Conservation (phyloP, 2,797 vertebrate genomes). For the Schizothorax lantsangensis region DNA sequence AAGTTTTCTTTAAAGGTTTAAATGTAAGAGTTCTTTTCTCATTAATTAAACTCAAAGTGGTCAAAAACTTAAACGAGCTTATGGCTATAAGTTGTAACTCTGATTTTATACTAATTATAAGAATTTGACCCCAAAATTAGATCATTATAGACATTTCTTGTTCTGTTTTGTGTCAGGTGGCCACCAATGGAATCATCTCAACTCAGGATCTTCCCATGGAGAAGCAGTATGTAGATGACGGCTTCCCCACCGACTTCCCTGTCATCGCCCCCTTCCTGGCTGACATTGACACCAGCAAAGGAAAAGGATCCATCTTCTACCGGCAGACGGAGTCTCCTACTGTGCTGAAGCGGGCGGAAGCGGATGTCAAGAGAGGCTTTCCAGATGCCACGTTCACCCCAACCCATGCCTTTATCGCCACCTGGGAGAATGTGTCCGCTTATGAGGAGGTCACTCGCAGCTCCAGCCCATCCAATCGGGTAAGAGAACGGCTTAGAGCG, state of each 20-base stretch:
- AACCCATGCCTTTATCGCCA: conserved; percentile 83
- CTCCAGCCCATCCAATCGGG: conserved; percentile 76
- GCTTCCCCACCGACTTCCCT: conserved; percentile 94
- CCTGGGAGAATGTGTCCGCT: conserved; percentile 91
- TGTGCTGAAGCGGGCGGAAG: conserved; percentile 77
- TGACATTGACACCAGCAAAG: conserved; percentile 91
- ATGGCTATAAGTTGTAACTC: background rate
- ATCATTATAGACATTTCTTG: background rate
- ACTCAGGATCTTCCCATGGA: conserved; percentile 94
- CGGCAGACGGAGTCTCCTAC: conserved; percentile 83
- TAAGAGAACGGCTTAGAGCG: conserved; percentile 69
- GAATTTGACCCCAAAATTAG: background rate
- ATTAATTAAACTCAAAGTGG: background rate
- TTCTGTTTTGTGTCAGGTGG: conserved; percentile 79
- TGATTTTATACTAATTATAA: background rate
- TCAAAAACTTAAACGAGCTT: background rate
- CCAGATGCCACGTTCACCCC: conserved; percentile 80
- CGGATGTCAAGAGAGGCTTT: conserved; percentile 85
- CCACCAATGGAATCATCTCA: conserved; percentile 97
- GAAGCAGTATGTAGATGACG: conserved; percentile 95
- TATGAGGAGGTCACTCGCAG: conserved; percentile 81
- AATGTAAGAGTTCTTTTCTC: background rate
- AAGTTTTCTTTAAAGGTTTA: background rate
- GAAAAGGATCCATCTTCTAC: conserved; percentile 87
- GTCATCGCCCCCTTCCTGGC: conserved; percentile 92